These are phyloP conservation scores for Saccopteryx leptura DNA, from an alignment of 2,113 vertebrate species.

Conservation along the genomic window DNA sequence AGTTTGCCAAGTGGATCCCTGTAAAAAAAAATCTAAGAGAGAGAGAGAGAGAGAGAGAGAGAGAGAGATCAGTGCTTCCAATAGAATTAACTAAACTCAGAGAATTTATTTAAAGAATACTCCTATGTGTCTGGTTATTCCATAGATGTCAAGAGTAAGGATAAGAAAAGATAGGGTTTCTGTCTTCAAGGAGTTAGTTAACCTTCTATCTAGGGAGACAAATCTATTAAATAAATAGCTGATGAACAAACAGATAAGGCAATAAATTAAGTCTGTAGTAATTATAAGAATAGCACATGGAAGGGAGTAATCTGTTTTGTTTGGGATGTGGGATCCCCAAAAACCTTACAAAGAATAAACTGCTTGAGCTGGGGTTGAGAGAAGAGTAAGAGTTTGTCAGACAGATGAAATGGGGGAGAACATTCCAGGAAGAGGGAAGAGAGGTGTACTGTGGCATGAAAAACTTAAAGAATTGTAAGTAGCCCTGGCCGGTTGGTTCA, in stretches of 20 bases:
- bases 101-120: constrained; percentile 12
- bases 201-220: neutral
- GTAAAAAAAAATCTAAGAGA: no score
- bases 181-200: neutral
- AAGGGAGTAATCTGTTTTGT: neutral
- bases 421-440: neutral
- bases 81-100: neutral
- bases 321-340: neutral
- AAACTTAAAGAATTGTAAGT: neutral
- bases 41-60: no score
- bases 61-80: neutral
- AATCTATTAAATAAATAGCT: neutral
- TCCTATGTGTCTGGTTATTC: neutral
- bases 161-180: neutral
- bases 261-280: neutral
- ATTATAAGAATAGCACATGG: neutral
- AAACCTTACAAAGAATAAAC: neutral
- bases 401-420: neutral
- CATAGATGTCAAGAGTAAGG: neutral
- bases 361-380: neutral
- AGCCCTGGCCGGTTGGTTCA: no score
- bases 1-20: no score
- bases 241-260: neutral
- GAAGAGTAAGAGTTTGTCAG: neutral
- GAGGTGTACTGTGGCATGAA: neutral